phyloP scores from a whole-genome alignment of 2,113 vertebrate genomes.

The Heterocephalus glaber region DNA sequence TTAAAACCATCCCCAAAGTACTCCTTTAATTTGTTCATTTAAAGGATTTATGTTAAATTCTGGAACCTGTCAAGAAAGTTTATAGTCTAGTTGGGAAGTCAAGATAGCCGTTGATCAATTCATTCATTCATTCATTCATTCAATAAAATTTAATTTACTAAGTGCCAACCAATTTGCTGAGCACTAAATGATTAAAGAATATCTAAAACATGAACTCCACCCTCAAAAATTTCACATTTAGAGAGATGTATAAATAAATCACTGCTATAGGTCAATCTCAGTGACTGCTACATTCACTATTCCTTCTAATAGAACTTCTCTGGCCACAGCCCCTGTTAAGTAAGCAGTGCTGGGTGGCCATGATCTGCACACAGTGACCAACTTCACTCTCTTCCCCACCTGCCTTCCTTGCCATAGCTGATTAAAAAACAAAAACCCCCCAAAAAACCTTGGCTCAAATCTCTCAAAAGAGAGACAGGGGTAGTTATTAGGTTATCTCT shows the following conservation, averaged over 20 bases:
- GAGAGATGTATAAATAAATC: not conserved
- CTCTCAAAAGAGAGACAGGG: not conserved
- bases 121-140: conserved; percentile 17
- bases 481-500: not conserved
- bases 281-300: not conserved
- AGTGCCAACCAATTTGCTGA: not conserved
- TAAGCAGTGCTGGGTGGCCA: not conserved
- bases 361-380: not conserved
- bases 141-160: conserved; percentile 6
- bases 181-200: conserved; percentile 1
- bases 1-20: conserved; percentile 23
- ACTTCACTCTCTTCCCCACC: not conserved
- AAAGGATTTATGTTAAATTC: conserved; percentile 21
- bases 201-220: not conserved
- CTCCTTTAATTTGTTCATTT: conserved; percentile 37
- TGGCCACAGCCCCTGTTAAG: not conserved
- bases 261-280: not conserved
- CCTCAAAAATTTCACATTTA: conserved; percentile 29
- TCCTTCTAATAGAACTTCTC: conserved; percentile 20
- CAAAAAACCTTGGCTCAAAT: not conserved
- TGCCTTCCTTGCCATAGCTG: not conserved
- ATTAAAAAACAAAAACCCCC: no score
- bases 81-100: not conserved
- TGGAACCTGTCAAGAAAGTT: not conserved
- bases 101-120: conserved; percentile 4